These are phyloP conservation scores for Cavia aperea DNA, from an alignment of 2,113 vertebrate species.

Conservation along the genomic window DNA sequence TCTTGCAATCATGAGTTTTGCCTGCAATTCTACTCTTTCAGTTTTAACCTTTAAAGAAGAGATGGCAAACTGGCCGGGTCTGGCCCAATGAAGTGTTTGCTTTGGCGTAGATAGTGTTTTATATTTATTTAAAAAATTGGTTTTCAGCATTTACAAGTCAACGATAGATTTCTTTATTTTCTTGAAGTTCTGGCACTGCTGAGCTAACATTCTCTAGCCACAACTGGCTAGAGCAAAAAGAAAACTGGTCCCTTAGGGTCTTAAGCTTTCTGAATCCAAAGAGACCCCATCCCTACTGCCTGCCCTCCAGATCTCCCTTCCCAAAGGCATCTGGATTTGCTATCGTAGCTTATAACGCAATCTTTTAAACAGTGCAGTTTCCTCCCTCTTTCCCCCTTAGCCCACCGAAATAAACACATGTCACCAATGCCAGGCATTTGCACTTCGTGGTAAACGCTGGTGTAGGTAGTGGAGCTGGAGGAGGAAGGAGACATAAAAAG, in stretches of 20 bases:
- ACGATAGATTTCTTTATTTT: slow-evolving; percentile 27
- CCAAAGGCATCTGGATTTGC: neutral
- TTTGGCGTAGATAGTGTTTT: neutral
- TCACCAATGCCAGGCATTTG: neutral
- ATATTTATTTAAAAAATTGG: neutral
- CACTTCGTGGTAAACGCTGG: neutral
- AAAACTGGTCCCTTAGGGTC: neutral
- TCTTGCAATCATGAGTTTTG: neutral
- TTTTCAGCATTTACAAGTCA: slow-evolving; percentile 28
- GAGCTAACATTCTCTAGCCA: neutral
- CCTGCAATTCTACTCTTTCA: neutral
- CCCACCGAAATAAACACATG: neutral
- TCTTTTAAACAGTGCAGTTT: neutral
- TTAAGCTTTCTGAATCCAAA: neutral
- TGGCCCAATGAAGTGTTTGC: neutral
- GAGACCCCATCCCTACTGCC: too few species aligned
- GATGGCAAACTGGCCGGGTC: neutral
- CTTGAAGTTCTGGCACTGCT: neutral
- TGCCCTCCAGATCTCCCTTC: neutral
- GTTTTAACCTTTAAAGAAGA: slow-evolving; percentile 32
- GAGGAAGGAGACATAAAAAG: neutral
- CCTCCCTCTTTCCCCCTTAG: neutral
- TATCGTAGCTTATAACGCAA: neutral
- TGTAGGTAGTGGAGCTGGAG: neutral
- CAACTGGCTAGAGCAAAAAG: neutral